phyloP scores from a whole-genome alignment of 2,888 invertebrate genomes.

The Thysanoteuthis rhombus region DNA sequence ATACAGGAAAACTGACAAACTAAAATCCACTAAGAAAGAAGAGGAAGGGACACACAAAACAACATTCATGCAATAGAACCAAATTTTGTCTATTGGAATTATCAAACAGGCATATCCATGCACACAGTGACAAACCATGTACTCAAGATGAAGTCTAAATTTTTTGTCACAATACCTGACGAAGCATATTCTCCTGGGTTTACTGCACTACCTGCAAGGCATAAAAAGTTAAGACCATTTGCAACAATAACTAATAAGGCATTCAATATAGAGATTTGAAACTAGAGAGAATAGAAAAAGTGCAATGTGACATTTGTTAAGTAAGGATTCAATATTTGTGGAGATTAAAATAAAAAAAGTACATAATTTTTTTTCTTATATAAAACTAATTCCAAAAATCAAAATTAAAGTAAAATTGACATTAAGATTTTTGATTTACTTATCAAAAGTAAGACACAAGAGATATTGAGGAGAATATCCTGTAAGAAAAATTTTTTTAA shows the following conservation, averaged over 20 bases:
- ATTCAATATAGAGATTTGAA: not conserved
- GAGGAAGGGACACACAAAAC: not conserved
- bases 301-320: not conserved
- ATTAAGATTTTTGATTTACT: too few relatives aligned
- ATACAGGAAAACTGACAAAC: not conserved
- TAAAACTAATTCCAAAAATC: too few relatives aligned
- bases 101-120: not conserved
- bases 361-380: too few relatives aligned
- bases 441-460: too few relatives aligned
- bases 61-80: not conserved
- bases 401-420: too few relatives aligned
- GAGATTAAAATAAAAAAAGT: too few relatives aligned
- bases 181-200: conserved; percentile 99
- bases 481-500: too few relatives aligned
- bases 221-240: not conserved
- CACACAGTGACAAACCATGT: not conserved
- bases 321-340: not conserved
- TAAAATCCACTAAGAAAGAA: not conserved
- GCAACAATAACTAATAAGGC: not conserved
- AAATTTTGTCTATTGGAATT: not conserved
- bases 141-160: not conserved
- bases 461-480: too few relatives aligned
- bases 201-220: conserved; percentile 71
- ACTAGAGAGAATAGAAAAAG: not conserved
- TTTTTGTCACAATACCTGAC: conserved; percentile 77